Evolutionary conservation across 2,888 invertebrate species (phyloP), one percentile per base, ranked within the genome.

Genomic region (Furcula furcula): DNA sequence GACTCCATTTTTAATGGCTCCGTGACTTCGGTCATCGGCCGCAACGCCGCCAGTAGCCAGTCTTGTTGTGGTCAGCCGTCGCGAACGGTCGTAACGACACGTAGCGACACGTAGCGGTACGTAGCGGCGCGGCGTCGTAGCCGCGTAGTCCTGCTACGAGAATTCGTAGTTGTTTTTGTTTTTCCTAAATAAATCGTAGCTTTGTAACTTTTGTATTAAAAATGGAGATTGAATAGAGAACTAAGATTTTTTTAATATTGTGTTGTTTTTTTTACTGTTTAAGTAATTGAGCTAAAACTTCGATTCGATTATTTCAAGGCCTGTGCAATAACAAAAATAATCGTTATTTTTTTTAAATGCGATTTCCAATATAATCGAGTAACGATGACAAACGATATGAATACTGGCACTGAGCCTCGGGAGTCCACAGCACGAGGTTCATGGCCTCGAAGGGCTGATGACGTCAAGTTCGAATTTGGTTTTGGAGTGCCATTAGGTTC

Each of bases 381-480:
- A n/a, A 57, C 32, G 29, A 86, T 86, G 86, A 77, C 82, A 22
- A 83, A 83, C 42, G 83, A 81, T 27, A 60, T 67, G 40, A 65
- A 64, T 14, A 42, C 63, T 7, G 65, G 61, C 0, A 46, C 64
- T 0, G 73, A 68, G 32, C 44, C 62, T 9, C 47, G 53, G 5
- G 63, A 64, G 47, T 29, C 56, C 11, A 46, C 57, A 0, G 34
- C 64, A 7, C 49, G 60, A 12, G 69, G 75, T 1, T 73, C 81
- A 12, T 79, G 82, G 83, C 57, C 69, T 11, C 48, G 75, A 11
- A 65, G 78, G 6, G 61, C 84, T 2, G 90, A 90, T 22, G 90
- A 91, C 31, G 86, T 91, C 42, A 91, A 91, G 65, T 78, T 91
- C 19, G 91, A 91, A 67, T 74, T 89, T 10, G 87, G 87, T 1